These are phyloP conservation scores for Drosophila nr. medialis DNA, from an alignment of 2,888 invertebrate genomes.

Conservation along the genomic window DNA sequence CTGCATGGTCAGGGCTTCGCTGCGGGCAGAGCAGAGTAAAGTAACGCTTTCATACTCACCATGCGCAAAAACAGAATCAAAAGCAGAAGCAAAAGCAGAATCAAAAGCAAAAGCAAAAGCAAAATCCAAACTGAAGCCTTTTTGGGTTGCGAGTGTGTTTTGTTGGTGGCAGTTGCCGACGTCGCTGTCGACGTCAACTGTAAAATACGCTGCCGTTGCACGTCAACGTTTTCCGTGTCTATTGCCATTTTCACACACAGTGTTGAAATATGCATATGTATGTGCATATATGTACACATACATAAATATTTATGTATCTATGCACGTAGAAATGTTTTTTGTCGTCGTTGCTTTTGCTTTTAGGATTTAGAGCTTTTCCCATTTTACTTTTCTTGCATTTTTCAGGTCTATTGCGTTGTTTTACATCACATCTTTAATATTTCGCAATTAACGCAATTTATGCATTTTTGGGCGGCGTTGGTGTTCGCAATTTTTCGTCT, in stretches of 20 bases:
- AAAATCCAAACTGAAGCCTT: slow-evolving; percentile 34
- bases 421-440: slow-evolving; percentile 1
- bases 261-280: neutral
- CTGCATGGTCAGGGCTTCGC: slow-evolving; percentile 72
- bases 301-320: slow-evolving; percentile 17
- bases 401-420: slow-evolving; percentile 5
- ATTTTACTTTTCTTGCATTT: slow-evolving; percentile 16
- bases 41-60: slow-evolving; percentile 45
- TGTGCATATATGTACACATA: slow-evolving; percentile 1
- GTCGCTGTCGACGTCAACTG: slow-evolving; percentile 23
- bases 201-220: slow-evolving; percentile 48
- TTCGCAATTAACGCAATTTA: slow-evolving; percentile 13
- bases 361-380: slow-evolving; percentile 20
- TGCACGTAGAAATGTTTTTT: neutral
- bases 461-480: slow-evolving; percentile 8
- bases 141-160: slow-evolving; percentile 28
- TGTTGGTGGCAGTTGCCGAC: slow-evolving; percentile 7
- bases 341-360: slow-evolving; percentile 4
- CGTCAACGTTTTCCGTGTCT: slow-evolving; percentile 58
- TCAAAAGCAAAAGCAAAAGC: neutral
- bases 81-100: neutral
- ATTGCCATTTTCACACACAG: slow-evolving; percentile 46
- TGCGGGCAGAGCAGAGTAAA: slow-evolving; percentile 28
- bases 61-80: slow-evolving; percentile 18
- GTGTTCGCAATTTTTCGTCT: neutral